Base-by-base conservation (phyloP, 1,140 invertebrate species). In the Drosophila tsacasi region DNA sequence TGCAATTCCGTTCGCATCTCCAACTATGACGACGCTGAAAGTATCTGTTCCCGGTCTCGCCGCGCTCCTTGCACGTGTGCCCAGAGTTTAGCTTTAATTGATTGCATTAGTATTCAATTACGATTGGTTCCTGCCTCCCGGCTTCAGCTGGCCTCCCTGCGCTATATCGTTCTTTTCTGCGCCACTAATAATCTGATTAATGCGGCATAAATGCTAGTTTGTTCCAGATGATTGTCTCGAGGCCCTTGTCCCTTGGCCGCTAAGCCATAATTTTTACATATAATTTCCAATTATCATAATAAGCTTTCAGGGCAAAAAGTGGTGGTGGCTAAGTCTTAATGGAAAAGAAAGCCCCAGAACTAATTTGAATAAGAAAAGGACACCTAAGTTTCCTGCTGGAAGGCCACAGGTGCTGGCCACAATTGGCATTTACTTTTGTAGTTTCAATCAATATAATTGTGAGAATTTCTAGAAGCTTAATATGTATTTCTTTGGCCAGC, bases 51-150 rank as follows among this genome's bases (percentile, higher is more conserved):
- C 30, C 10, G 25, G 47, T 30, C 58, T 35, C 17, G 13, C 23
- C 42, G 25, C 63, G 60, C 57, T 47, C 59, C 32, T 3, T 40
- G 83, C 76, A 79, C 79, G 79, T 86, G 76, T 79, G 83, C 62
- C 9, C 44, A 23, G 54, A 65, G 67, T 83, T 83, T 77, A 74
- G 62, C 58, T 78, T 73, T 89, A 87, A 87, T 87, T 89, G 84
- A 87, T 87, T 87, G 59, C 68, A 89, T 87, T 89, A 89, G 84
- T 83, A 72, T 76, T 76, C 63, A 83, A 86, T 87, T 83, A 86
- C 83, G 46, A 17, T 60, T 39, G 35, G 23, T 44, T 35, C 30
- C 37, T 15, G 35, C 27, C 21, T 12, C 30, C 25, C 3, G 32
- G 21, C 44, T 32, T 23, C 32, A 12, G 23, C 37, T 42, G 5